Evolutionary conservation across 2,797 vertebrate species (phyloP).

Genomic region (Mico argentatus): DNA sequence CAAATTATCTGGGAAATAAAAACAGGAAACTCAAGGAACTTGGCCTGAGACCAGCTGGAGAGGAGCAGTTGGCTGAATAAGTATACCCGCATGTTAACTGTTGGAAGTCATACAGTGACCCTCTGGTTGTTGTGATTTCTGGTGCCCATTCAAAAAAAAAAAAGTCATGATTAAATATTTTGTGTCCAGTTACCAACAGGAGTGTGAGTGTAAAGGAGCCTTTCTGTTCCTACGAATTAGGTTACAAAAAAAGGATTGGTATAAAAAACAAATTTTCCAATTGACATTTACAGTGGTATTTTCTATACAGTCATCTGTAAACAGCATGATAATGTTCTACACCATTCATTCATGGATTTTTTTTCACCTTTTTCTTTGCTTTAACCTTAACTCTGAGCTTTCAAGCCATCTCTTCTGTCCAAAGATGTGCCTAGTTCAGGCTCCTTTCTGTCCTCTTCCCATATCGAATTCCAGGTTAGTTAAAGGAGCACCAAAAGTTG

Average conservation of each 20-base stretch:
- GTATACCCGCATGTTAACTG: constrained; percentile 53
- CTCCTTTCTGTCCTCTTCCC: background rate
- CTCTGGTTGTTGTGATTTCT: constrained; percentile 46
- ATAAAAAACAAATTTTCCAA: background rate
- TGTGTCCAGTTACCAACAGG: background rate
- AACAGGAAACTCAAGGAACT: constrained; percentile 76
- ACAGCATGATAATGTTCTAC: background rate
- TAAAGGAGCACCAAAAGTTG: background rate
- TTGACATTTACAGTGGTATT: background rate
- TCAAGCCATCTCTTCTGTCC: background rate
- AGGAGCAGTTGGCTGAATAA: constrained; percentile 51
- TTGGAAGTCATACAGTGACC: constrained; percentile 55
- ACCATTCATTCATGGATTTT: background rate
- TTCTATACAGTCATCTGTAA: background rate
- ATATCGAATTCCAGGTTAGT: background rate
- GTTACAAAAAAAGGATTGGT: background rate
- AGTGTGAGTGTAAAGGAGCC: background rate
- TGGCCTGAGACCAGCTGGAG: constrained; percentile 71
- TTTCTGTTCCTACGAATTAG: background rate
- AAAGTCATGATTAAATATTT: background rate
- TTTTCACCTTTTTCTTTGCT: background rate
- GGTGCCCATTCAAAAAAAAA: background rate
- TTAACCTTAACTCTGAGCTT: background rate
- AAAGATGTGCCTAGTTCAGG: background rate
- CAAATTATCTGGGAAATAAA: constrained; percentile 77